Conservation (phyloP, 2,888 invertebrate genomes). For the Agrotis segetum region DNA sequence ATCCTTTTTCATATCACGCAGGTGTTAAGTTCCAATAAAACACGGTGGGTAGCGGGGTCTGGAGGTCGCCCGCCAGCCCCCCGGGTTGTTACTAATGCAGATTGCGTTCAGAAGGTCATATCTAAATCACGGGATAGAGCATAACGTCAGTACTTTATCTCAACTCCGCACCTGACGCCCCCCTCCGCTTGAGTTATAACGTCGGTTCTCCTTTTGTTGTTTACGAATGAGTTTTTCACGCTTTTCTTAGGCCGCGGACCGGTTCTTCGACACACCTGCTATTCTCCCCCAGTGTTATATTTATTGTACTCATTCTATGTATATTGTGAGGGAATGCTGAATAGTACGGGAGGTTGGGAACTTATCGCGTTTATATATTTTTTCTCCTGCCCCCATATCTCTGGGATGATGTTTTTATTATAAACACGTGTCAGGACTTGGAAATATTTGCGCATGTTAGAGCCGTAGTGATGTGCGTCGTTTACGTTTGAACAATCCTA, state of each 20-base stretch:
- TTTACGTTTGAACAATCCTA: constrained; percentile 77
- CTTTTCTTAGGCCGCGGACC: constrained; percentile 78
- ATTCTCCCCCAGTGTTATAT: constrained; percentile 77
- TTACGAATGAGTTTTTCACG: constrained; percentile 89
- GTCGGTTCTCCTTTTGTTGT: constrained; percentile 86
- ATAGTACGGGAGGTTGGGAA: constrained; percentile 82
- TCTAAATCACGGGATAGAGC: constrained; percentile 88
- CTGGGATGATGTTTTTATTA: constrained; percentile 88
- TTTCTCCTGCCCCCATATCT: constrained; percentile 59
- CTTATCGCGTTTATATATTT: constrained; percentile 80
- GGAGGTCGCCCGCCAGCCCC: constrained; percentile 60
- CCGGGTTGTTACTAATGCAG: constrained; percentile 83
- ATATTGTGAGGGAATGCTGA: constrained; percentile 75
- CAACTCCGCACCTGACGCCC: constrained; percentile 84
- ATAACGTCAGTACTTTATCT: constrained; percentile 87
- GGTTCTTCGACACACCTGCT: constrained; percentile 86
- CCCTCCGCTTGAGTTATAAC: constrained; percentile 79
- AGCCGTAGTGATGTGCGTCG: constrained; percentile 77
- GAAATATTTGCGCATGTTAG: constrained; percentile 84
- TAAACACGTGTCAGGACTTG: constrained; percentile 84
- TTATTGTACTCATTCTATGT: constrained; percentile 82
- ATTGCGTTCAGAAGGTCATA: constrained; percentile 88
- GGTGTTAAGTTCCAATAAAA: constrained; percentile 78
- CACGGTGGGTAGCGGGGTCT: constrained; percentile 50
- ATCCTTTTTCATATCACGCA: constrained; percentile 70